Conservation (phyloP, 2,113 vertebrate species). For the Addax nasomaculatus region DNA sequence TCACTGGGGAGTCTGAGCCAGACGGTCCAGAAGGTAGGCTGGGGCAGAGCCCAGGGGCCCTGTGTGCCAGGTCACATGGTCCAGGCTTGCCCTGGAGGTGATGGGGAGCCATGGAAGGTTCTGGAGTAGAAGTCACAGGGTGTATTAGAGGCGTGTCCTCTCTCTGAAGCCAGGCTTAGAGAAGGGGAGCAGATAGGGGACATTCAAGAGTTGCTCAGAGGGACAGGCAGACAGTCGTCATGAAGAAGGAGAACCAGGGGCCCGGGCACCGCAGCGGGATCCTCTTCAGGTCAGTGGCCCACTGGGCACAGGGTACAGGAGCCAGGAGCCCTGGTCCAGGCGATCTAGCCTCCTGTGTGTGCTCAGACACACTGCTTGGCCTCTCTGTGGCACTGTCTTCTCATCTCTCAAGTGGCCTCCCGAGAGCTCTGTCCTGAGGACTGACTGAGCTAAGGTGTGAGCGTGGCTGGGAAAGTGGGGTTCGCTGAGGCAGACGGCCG, state of each 20-base stretch:
- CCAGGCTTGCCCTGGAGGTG: not conserved
- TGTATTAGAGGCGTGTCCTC: not conserved
- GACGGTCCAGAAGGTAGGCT: rapidly evolving
- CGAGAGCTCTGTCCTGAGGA: rapidly evolving
- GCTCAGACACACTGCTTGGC: rapidly evolving
- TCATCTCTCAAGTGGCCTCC: not conserved
- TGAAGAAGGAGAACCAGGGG: not conserved
- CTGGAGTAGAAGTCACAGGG: not conserved
- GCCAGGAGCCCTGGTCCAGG: not conserved
- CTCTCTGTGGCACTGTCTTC: not conserved
- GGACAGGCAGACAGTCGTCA: not conserved
- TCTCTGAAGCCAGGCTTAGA: not conserved
- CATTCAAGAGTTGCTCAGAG: not conserved
- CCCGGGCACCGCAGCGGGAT: rapidly evolving
- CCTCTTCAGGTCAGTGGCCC: not conserved
- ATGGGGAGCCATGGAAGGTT: not conserved
- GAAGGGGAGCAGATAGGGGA: not conserved
- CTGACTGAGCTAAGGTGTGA: rapidly evolving
- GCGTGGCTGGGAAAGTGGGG: rapidly evolving
- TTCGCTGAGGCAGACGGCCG: rapidly evolving
- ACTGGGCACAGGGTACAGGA: not conserved
- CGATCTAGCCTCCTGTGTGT: not conserved
- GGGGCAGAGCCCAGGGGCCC: not conserved
- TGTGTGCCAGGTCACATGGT: not conserved
- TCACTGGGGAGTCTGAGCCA: not conserved